A percentile compares a stretch with the other conserved stretches of the same genome.
phyloP scores from a whole-genome alignment of 53 echinoderm and acorn worm species.

The Echinarachnius parma region DNA sequence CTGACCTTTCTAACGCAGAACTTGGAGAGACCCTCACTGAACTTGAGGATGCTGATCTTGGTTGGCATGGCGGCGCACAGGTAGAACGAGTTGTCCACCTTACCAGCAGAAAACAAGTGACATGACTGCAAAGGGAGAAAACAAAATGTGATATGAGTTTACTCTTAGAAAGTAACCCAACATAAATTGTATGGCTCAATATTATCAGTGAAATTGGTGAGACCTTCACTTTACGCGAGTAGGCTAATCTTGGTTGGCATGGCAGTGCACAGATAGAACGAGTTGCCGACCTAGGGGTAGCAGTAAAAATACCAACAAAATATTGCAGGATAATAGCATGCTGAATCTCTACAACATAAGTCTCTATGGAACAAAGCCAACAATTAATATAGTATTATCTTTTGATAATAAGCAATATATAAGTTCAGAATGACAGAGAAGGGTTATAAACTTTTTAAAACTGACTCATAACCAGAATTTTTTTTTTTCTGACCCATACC shows the following conservation, averaged over 20 bases:
- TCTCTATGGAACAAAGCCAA: no score
- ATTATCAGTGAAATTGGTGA: background rate
- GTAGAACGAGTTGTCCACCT: conserved; percentile 61
- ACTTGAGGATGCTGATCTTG: conserved; percentile 80
- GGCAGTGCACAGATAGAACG: conserved; percentile 83
- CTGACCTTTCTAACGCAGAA: conserved; percentile 81
- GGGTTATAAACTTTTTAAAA: no score
- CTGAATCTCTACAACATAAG: no score
- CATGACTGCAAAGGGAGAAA: conserved; percentile 50
- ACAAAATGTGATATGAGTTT: background rate
- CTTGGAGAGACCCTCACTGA: conserved; percentile 62
- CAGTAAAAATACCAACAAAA: no score
- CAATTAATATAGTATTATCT: no score
- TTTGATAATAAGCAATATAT: no score
- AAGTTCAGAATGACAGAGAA: no score
- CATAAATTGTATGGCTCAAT: no score
- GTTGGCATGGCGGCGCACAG: conserved; percentile 92
- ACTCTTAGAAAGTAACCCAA: no score
- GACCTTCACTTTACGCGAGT: conserved; percentile 48
- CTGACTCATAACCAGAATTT: no score
- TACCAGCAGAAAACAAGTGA: conserved; percentile 85
- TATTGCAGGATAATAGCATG: no score
- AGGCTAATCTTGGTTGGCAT: conserved; percentile 83
- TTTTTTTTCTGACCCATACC: no score
- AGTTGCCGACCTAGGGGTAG: conserved; percentile 58